Evolutionary conservation across 2,113 vertebrate species (phyloP).

Genomic region (Zapus hudsonius): DNA sequence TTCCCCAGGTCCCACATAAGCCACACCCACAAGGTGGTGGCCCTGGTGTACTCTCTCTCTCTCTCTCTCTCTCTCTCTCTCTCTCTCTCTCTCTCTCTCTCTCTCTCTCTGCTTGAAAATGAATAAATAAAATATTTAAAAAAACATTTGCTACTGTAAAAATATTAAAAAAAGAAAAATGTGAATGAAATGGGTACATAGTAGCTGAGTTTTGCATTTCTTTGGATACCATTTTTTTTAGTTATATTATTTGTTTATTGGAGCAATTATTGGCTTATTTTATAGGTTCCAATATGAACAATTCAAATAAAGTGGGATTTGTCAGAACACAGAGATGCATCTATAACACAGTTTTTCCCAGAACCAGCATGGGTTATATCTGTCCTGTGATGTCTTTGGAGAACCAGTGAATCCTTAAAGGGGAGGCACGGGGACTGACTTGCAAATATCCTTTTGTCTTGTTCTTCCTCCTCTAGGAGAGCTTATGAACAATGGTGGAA

Average conservation of each 20-base stretch:
- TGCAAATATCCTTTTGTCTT: background rate
- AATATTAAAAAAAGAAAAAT: background rate
- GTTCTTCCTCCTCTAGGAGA: background rate
- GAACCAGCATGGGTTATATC: background rate
- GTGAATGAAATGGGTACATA: background rate
- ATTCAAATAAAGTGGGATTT: background rate
- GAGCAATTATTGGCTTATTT: background rate
- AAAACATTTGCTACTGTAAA: too few relatives aligned
- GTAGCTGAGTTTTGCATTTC: background rate
- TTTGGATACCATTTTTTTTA: background rate
- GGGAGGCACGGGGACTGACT: background rate
- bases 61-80: too few relatives aligned
- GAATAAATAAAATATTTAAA: too few relatives aligned
- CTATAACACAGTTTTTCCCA: background rate
- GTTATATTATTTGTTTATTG: background rate
- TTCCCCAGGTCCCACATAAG: too few relatives aligned
- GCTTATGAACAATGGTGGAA: rapidly evolving
- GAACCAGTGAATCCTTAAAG: background rate
- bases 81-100: too few relatives aligned
- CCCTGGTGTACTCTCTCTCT: too few relatives aligned
- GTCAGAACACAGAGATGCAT: background rate
- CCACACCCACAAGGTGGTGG: too few relatives aligned
- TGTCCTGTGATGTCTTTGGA: background rate
- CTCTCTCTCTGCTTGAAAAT: too few relatives aligned
- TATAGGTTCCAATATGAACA: background rate